A percentile compares a stretch with the other conserved stretches of the same genome.
phyloP scores from a whole-genome alignment of 2,797 vertebrate species.

The Sebastes flavidus region DNA sequence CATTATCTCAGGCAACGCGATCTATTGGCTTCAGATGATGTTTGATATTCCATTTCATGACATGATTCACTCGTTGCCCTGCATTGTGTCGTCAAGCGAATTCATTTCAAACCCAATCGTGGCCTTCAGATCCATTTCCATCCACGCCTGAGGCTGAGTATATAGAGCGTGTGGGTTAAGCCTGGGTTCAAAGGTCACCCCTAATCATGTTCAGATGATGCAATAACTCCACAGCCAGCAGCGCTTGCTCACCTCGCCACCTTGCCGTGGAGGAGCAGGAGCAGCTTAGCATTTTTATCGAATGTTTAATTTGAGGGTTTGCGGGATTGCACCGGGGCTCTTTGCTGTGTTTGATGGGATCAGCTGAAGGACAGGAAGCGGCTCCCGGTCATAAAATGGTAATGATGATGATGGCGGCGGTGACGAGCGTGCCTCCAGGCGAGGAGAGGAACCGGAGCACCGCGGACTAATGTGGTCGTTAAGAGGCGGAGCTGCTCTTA shows the following conservation, averaged over 20 bases:
- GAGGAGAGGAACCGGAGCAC: neutral
- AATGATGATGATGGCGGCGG: conserved; percentile 14
- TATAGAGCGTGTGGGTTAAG: neutral
- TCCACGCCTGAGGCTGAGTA: neutral
- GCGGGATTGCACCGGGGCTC: neutral
- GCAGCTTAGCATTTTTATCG: conserved; percentile 60
- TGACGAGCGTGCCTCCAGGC: conserved; percentile 12
- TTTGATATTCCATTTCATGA: neutral
- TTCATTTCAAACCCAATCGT: neutral
- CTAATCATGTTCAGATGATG: conserved; percentile 37
- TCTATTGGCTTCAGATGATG: neutral
- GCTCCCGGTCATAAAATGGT: conserved; percentile 31
- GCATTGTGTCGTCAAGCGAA: neutral
- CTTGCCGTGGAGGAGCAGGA: neutral
- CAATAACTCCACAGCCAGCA: conserved; percentile 46
- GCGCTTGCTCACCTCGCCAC: conserved; percentile 31
- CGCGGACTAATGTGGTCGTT: neutral
- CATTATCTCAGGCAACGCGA: neutral
- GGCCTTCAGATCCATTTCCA: conserved; percentile 12
- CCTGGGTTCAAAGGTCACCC: conserved; percentile 51
- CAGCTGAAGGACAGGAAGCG: conserved; percentile 64
- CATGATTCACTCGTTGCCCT: neutral
- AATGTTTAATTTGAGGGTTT: conserved; percentile 52
- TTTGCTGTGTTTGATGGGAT: conserved; percentile 45
- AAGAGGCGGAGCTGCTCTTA: neutral